Evolutionary conservation across 2,113 vertebrate genomes (phyloP), one percentile per base, ranked within the genome.

Genomic region (Tetraodon nigroviridis): DNA sequence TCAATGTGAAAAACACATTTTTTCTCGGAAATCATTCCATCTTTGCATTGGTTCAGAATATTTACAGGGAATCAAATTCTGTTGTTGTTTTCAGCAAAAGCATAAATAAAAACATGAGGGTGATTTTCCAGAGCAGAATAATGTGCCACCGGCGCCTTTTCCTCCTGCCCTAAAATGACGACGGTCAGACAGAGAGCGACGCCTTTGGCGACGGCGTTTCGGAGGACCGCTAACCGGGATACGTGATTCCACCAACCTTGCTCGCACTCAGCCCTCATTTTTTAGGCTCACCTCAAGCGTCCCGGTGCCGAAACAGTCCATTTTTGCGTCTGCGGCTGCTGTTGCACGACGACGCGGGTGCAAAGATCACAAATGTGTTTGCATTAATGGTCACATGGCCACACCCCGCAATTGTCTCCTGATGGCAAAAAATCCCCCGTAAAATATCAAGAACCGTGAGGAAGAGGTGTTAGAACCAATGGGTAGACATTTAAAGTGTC

Each of bases 61-160:
- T 84, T 86, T 80, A 85, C 76, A 61, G 77, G 65, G 75, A 87
- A 89, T 84, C 81, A 80, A 81, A 86, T 81, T 75, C 68, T 76
- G 80, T 83, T 87, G 79, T 80, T 87, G 79, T 86, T 88, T 86
- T 79, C 69, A 73, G 60, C 46, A 58, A 66, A 65, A 59, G 62
- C 73, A 87, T 87, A 84, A 89, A 86, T 86, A 85, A 86, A 87
- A 87, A 86, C 79, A 86, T 73, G 76, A 86, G 63, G 67, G 73
- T 65, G 76, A 82, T n/a, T 46, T 84, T 84, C 69, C 58, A 47
- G 75, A 73, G 71, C 67, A 69, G 68, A 84, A 79, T 85, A 84
- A 86, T 80, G 65, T 83, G 65, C 80, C 73, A 80, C 78, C 78
- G 76, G 75, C 49, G 53, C 72, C 75, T 79, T 82, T 78, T 81